Base-by-base conservation (phyloP, 2,888 invertebrate species). In the Masnerella sp. region DNA sequence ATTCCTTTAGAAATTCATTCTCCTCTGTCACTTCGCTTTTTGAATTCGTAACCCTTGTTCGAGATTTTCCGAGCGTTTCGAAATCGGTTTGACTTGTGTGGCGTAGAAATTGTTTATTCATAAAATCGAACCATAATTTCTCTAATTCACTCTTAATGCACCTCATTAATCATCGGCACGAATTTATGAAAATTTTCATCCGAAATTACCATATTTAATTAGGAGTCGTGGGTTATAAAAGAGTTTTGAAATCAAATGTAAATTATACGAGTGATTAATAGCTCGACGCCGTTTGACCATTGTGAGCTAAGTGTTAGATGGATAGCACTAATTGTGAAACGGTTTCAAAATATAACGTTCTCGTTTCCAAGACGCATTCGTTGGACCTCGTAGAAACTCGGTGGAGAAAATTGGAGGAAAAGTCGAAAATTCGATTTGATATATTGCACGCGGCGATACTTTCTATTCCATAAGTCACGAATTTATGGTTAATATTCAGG, bases 161-260 rank as follows among this genome's bases (percentile, higher is more conserved):
- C 25, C 25, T 49, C 67, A 67, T 67, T 67, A 58, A 67, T 67
- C 67, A 67, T 32, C 14, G 32, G 8, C 25, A 22, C 14, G 22
- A 49, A n/a, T 47, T 59, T 18, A 12, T 42, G 47, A 45, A 64
- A 45, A 38, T 30, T 43, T 52, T 43, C 15, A 14, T 22, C 17
- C 12, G 36, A 47, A 40, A 67, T 67, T 56, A 47, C 9, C 65
- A 65, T 65, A 54, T 65, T 65, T 54, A 56, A 65, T 65, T 65
- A 40, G 45, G 45, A 54, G 11, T 36, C 52, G 30, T 40, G 22
- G 20, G 40, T 36, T 38, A 65, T 38, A 47, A 54, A 65, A 65
- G 30, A 11, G 20, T 65, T 54, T 65, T 38, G 65, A 65, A 65
- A 47, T 65, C 65, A 28, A 54, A 56, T 51, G 65, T 52, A 64